A percentile compares a stretch with the other conserved stretches of the same genome.
Conservation (phyloP, 2,888 invertebrate genomes). For the Actias luna region DNA sequence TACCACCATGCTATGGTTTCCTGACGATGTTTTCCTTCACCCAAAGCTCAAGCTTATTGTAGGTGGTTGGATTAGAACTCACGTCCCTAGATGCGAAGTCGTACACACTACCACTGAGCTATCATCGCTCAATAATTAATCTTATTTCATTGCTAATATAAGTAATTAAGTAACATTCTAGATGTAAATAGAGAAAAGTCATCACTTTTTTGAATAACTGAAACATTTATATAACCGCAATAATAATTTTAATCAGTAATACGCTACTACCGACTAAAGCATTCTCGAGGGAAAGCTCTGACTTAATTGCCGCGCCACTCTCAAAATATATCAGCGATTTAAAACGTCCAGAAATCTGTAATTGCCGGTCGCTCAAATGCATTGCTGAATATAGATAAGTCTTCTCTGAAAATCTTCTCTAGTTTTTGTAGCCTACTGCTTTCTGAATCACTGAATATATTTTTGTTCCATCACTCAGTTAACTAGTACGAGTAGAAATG, state of each 20-base stretch:
- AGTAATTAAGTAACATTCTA: too few species aligned
- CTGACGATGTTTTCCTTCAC: too few species aligned
- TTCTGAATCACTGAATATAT: neutral
- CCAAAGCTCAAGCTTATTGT: too few species aligned
- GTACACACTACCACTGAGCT: too few species aligned
- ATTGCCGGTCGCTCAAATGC: neutral
- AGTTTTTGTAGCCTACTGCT: neutral
- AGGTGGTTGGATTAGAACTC: too few species aligned
- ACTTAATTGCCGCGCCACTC: neutral
- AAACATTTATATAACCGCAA: neutral
- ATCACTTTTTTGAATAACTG: neutral
- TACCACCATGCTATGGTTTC: too few species aligned
- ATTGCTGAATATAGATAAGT: neutral
- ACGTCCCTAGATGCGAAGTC: too few species aligned
- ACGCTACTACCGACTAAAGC: neutral
- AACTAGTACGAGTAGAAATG: neutral
- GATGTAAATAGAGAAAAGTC: too few species aligned
- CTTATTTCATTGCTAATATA: too few species aligned
- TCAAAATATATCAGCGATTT: neutral
- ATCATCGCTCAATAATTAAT: too few species aligned
- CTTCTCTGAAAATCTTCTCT: neutral
- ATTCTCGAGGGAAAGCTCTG: neutral
- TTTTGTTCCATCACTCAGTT: neutral
- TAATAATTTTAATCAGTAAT: neutral
- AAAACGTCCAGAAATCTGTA: neutral